Evolutionary conservation across 2,888 invertebrate species (phyloP).

Genomic region (Chrysopilus asiliformis): DNA sequence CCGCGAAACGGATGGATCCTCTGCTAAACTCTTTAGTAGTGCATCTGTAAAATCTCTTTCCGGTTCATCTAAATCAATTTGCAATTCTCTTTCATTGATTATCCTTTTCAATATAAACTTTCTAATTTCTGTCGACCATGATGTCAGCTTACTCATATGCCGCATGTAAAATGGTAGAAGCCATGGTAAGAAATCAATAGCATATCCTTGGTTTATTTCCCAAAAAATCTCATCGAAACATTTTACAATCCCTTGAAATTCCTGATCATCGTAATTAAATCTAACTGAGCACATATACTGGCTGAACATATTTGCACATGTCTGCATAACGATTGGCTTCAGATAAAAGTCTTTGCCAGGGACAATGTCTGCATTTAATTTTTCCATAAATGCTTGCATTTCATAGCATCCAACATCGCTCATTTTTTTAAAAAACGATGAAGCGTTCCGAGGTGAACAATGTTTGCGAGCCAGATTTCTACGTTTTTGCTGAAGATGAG

Average conservation of each 20-base stretch:
- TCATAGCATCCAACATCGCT: conserved; percentile 58
- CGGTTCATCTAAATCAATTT: conserved; percentile 41
- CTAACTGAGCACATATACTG: conserved; percentile 76
- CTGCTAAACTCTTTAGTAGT: conserved; percentile 52
- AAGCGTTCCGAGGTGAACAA: conserved; percentile 65
- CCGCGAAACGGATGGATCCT: conserved; percentile 53
- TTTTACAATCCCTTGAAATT: conserved; percentile 53
- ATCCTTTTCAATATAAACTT: conserved; percentile 60
- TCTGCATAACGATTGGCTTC: conserved; percentile 56
- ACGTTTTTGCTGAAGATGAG: conserved; percentile 62
- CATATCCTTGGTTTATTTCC: conserved; percentile 83
- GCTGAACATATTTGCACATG: conserved; percentile 74
- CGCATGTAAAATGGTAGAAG: conserved; percentile 55
- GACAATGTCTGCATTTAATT: conserved; percentile 37
- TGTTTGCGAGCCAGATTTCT: conserved; percentile 65
- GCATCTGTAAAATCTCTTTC: conserved; percentile 72
- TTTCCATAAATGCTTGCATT: conserved; percentile 44
- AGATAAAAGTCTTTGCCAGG: conserved; percentile 40
- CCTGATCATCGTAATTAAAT: conserved; percentile 53
- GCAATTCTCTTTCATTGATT: conserved; percentile 39
- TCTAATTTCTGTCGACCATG: conserved; percentile 57
- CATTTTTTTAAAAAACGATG: conserved; percentile 56
- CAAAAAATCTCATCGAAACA: conserved; percentile 79
- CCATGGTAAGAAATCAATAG: conserved; percentile 77
- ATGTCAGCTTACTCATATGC: conserved; percentile 52